Evolutionary conservation across 2,888 invertebrate species (phyloP).

Genomic region (Ornithoptera priamus): DNA sequence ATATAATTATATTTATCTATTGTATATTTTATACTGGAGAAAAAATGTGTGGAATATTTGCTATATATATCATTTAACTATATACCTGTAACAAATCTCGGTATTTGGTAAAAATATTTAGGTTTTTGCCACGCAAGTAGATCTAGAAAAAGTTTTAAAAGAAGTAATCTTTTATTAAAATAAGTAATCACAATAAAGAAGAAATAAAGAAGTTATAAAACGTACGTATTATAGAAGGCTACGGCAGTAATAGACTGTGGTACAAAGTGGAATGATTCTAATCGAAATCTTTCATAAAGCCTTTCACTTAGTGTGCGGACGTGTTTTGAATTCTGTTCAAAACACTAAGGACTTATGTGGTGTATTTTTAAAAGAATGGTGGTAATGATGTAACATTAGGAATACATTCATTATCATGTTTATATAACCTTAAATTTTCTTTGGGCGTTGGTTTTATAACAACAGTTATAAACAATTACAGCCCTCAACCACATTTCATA

Average conservation of each 20-base stretch:
- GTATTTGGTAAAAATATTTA: no score
- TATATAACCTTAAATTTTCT: background rate
- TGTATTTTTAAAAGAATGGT: background rate
- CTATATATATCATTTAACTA: no score
- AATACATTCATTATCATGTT: background rate
- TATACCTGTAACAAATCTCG: no score
- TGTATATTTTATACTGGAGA: no score
- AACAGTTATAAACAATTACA: no score
- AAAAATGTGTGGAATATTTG: no score
- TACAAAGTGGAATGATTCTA: constrained; percentile 5
- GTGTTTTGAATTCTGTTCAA: constrained; percentile 6
- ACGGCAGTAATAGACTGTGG: background rate
- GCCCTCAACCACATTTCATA: background rate
- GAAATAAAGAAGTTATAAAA: background rate
- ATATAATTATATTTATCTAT: no score
- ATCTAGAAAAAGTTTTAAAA: no score
- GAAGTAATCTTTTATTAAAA: no score
- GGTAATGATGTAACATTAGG: background rate
- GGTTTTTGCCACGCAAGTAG: no score
- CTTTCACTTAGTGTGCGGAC: constrained; percentile 11
- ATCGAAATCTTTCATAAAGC: constrained; percentile 10
- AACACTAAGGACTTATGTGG: background rate
- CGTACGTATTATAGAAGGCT: background rate
- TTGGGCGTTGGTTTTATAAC: no score
- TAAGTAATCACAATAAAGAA: no score